These are phyloP conservation scores for Tachyglossus aculeatus DNA, from an alignment of 2,797 vertebrate species.

Conservation along the genomic window DNA sequence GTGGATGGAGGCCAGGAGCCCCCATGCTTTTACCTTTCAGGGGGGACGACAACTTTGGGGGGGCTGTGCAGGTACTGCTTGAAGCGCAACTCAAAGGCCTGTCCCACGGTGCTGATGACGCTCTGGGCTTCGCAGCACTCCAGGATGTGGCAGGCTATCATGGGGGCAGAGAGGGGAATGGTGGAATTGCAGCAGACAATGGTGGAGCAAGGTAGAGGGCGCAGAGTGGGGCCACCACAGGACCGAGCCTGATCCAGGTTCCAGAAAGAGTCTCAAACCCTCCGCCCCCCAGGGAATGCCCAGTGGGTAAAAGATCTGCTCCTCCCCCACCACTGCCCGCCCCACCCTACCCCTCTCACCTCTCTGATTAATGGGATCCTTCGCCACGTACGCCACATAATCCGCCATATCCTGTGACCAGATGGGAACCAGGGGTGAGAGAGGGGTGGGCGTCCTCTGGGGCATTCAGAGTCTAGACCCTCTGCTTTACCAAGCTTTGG, in stretches of 20 bases:
- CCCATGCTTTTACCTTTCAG: slow-evolving; percentile 80
- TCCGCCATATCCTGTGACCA: slow-evolving; percentile 89
- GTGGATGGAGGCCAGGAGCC: neutral
- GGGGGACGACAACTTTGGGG: slow-evolving; percentile 81
- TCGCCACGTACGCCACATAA: slow-evolving; percentile 96
- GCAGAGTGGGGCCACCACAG: neutral
- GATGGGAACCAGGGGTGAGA: neutral
- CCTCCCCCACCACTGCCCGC: fast-evolving
- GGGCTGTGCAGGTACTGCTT: slow-evolving; percentile 96
- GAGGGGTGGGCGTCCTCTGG: neutral
- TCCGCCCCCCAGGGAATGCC: fast-evolving
- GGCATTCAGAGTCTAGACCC: neutral
- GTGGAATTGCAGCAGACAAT: neutral
- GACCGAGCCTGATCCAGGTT: neutral
- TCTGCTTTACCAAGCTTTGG: neutral
- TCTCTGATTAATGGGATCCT: slow-evolving; percentile 98
- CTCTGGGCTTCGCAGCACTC: slow-evolving; percentile 93
- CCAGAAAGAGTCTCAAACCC: neutral
- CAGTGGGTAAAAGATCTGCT: neutral
- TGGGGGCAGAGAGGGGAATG: neutral
- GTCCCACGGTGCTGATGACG: slow-evolving; percentile 95
- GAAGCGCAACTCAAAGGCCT: slow-evolving; percentile 97
- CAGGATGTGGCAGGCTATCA: slow-evolving; percentile 93
- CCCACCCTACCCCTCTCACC: slow-evolving; percentile 72
- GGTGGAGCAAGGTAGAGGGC: neutral